Evolutionary conservation across 2,113 vertebrate species (phyloP).

Genomic region (Clarias gariepinus): DNA sequence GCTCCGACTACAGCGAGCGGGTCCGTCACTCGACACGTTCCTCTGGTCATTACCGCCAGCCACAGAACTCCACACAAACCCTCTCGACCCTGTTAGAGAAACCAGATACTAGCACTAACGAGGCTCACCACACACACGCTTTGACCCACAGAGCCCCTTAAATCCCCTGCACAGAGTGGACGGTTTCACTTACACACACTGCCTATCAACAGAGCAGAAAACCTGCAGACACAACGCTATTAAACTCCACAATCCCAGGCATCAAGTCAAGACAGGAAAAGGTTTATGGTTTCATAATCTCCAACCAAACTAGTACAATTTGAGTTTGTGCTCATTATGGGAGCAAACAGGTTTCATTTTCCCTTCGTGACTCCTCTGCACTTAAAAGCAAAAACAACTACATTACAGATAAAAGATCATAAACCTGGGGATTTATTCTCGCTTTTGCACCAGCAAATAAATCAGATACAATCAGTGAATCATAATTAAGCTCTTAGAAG

Average conservation of each 20-base stretch:
- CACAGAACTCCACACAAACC: background rate
- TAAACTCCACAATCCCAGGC: background rate
- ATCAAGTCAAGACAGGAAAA: background rate
- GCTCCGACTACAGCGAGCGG: slow-evolving; percentile 30
- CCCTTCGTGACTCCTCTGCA: background rate
- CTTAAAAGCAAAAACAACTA: background rate
- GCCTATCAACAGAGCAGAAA: background rate
- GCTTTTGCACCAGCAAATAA: background rate
- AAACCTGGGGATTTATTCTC: background rate
- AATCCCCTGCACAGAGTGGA: slow-evolving; percentile 9
- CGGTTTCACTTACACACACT: background rate
- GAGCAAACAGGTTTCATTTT: background rate
- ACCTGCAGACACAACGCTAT: background rate
- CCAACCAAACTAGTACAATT: background rate
- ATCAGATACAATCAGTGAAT: background rate
- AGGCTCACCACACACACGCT: slow-evolving; percentile 35
- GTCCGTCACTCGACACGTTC: slow-evolving; percentile 6
- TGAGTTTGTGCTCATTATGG: background rate
- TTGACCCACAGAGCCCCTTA: background rate
- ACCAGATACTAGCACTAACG: slow-evolving; percentile 16
- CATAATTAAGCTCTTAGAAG: slow-evolving; percentile 3
- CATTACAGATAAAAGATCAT: background rate
- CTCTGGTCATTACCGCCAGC: background rate
- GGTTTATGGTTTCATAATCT: background rate
- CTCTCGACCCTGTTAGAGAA: slow-evolving; percentile 13